phyloP scores from a whole-genome alignment of 2,113 vertebrate genomes.

The Triplophysa rosa region DNA sequence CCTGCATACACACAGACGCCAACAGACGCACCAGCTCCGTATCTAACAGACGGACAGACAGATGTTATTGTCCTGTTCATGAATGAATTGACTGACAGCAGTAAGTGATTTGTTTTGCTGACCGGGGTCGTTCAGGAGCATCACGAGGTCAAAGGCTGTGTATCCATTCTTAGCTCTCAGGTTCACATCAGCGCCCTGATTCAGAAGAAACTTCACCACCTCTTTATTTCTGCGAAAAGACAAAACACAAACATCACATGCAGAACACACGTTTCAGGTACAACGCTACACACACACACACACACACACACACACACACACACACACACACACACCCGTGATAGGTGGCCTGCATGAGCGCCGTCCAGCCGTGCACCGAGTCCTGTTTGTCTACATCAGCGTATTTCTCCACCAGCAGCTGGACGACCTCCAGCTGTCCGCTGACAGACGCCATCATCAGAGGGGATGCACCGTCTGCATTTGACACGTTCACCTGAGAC shows the following conservation, averaged over 20 bases:
- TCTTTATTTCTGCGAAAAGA: slow-evolving; percentile 85
- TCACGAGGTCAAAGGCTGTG: slow-evolving; percentile 95
- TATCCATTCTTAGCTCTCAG: slow-evolving; percentile 94
- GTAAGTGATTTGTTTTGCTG: slow-evolving; percentile 23
- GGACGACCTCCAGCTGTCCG: slow-evolving; percentile 88
- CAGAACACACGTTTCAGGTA: too few species aligned
- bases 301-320: slow-evolving; percentile 65
- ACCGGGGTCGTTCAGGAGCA: slow-evolving; percentile 97
- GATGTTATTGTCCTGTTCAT: not conserved
- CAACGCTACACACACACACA: not conserved
- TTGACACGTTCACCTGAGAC: slow-evolving; percentile 87
- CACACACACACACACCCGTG: slow-evolving; percentile 81
- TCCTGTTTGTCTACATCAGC: slow-evolving; percentile 92
- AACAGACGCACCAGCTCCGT: slow-evolving; percentile 93
- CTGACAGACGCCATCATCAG: slow-evolving; percentile 95
- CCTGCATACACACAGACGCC: slow-evolving; percentile 96
- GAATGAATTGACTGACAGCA: not conserved
- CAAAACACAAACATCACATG: not conserved
- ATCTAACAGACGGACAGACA: slow-evolving; percentile 71
- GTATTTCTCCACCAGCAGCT: slow-evolving; percentile 89
- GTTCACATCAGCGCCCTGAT: slow-evolving; percentile 90
- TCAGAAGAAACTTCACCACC: slow-evolving; percentile 90
- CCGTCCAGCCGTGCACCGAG: slow-evolving; percentile 91
- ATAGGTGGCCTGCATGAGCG: slow-evolving; percentile 97
- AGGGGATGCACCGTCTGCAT: slow-evolving; percentile 89